Conservation (phyloP, 2,113 vertebrate genomes). For the Forbesichthys agassizii region DNA sequence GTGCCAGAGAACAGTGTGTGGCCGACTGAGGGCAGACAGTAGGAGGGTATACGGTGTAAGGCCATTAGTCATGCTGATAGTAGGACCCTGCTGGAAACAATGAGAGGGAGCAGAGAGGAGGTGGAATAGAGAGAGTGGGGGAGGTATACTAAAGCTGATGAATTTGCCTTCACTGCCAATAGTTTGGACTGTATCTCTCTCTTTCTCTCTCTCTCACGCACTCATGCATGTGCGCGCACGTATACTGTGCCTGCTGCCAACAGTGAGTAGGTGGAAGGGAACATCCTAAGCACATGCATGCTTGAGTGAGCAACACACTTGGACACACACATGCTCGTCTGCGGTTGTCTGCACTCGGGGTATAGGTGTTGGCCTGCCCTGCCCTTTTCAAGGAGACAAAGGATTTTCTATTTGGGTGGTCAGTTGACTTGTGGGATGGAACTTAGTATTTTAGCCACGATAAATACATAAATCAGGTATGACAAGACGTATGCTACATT, state of each 20-base stretch:
- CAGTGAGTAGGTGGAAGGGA: not conserved
- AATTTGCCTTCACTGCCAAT: constrained; percentile 10
- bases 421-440: too few relatives aligned
- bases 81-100: not conserved
- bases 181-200: not conserved
- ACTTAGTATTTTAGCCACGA: too few relatives aligned
- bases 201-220: not conserved
- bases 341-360: not conserved
- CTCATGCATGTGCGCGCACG: not conserved
- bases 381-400: constrained; percentile 6
- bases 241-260: not conserved
- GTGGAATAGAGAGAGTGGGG: not conserved
- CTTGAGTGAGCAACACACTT: too few relatives aligned
- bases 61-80: constrained; percentile 18
- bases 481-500: too few relatives aligned
- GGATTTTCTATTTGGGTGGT: too few relatives aligned
- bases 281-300: not conserved
- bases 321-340: too few relatives aligned
- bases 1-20: not conserved
- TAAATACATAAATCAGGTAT: too few relatives aligned
- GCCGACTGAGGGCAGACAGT: not conserved
- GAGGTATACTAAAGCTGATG: not conserved
- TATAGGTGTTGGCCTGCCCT: not conserved
- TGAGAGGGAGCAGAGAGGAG: not conserved
- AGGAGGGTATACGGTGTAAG: not conserved